phyloP scores from a whole-genome alignment of 2,888 invertebrate genomes.

The Harmothoe impar region DNA sequence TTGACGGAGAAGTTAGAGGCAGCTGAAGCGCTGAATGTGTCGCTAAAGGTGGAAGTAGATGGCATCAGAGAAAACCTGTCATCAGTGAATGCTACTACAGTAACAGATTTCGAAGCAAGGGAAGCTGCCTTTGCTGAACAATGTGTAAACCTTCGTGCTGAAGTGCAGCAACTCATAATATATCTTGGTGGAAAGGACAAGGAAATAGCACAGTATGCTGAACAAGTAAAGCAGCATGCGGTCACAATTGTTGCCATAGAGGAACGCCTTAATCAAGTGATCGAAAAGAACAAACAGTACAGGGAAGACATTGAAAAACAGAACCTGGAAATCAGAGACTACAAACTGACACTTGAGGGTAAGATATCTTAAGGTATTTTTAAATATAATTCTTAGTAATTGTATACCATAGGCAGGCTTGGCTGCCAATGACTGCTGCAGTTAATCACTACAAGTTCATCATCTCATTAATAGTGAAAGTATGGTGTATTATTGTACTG shows the following conservation, averaged over 20 bases:
- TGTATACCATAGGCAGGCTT: too few relatives aligned
- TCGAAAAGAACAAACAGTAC: slow-evolving; percentile 60
- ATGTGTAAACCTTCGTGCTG: neutral
- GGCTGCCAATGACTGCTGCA: too few relatives aligned
- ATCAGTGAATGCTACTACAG: too few relatives aligned
- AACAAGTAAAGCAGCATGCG: slow-evolving; percentile 48
- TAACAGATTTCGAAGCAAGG: neutral
- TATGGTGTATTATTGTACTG: too few relatives aligned
- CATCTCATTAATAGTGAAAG: too few relatives aligned
- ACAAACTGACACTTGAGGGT: slow-evolving; percentile 6
- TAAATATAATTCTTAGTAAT: too few relatives aligned
- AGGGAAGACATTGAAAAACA: slow-evolving; percentile 28
- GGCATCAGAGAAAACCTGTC: too few relatives aligned
- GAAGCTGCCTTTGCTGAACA: neutral
- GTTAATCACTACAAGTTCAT: too few relatives aligned
- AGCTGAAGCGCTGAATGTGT: neutral
- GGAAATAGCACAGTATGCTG: neutral
- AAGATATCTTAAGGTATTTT: too few relatives aligned
- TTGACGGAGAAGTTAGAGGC: too few relatives aligned
- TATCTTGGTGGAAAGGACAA: neutral
- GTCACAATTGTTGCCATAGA: slow-evolving; percentile 56
- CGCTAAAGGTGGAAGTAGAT: neutral
- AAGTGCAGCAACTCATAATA: neutral
- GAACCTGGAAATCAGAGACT: neutral
- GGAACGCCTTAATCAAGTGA: slow-evolving; percentile 33